Percentiles rank a stretch among this genome's conserved stretches.
These are phyloP conservation scores for Octonoba sinensis DNA, from an alignment of 2,888 invertebrate species.

Conservation along the genomic window DNA sequence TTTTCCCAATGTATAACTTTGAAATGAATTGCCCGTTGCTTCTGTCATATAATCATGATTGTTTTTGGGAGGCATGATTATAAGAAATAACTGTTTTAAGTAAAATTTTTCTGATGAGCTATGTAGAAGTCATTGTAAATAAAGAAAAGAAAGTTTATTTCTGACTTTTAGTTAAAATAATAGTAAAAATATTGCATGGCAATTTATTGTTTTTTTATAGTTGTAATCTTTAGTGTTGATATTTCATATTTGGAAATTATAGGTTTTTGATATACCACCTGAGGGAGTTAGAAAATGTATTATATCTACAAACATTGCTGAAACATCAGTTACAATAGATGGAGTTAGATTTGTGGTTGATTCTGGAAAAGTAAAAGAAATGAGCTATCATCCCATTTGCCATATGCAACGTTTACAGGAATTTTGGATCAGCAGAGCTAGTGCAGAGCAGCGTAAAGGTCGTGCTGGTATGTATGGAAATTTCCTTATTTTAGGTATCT, in stretches of 20 bases:
- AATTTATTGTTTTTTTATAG: too few species aligned
- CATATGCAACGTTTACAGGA: conserved; percentile 93
- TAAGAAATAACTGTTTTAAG: too few species aligned
- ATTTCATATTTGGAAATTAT: not conserved
- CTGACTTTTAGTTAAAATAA: too few species aligned
- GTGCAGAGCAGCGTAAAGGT: conserved; percentile 96
- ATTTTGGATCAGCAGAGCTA: conserved; percentile 97
- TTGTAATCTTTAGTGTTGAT: too few species aligned
- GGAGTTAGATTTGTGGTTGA: conserved; percentile 97
- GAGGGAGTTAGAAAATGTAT: conserved; percentile 96
- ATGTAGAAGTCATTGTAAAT: too few species aligned
- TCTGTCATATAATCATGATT: too few species aligned
- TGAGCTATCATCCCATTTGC: conserved; percentile 91
- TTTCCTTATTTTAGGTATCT: not conserved
- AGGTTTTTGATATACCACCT: conserved; percentile 93
- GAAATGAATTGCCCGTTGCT: too few species aligned
- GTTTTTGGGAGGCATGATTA: too few species aligned
- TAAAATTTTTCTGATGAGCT: too few species aligned
- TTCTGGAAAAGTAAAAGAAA: conserved; percentile 97
- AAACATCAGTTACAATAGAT: conserved; percentile 98
- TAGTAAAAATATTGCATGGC: too few species aligned
- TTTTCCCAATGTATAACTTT: too few species aligned
- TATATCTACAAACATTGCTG: conserved; percentile 97
- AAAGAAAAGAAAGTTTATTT: too few species aligned
- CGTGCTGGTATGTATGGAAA: conserved; percentile 78